phyloP scores from a whole-genome alignment of 1,140 invertebrate species.

The Papilio polyxenes region DNA sequence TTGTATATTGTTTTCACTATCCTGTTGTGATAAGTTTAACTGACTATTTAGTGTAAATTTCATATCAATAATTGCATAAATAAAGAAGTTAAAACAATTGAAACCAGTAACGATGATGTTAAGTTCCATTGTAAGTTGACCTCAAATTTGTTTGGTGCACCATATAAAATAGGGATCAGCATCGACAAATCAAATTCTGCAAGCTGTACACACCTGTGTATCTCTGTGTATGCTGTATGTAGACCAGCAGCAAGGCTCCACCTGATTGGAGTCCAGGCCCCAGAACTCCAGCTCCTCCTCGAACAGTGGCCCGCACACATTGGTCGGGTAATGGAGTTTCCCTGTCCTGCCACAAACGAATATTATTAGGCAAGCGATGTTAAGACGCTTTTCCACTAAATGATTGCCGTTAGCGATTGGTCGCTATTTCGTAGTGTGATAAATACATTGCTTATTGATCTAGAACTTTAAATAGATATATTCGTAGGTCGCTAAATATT shows the following conservation, averaged over 20 bases:
- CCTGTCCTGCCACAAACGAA: conserved; percentile 86
- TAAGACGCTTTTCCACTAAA: background rate
- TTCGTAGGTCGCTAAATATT: too few relatives aligned
- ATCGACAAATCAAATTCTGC: background rate
- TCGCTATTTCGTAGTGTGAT: too few relatives aligned
- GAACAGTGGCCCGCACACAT: conserved; percentile 98
- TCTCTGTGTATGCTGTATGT: conserved; percentile 95
- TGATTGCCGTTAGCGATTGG: too few relatives aligned
- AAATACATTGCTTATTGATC: too few relatives aligned
- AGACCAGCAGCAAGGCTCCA: conserved; percentile 99
- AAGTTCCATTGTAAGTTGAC: background rate
- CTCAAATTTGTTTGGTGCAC: background rate
- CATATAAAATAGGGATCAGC: background rate
- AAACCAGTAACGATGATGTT: background rate
- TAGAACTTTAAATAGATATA: too few relatives aligned
- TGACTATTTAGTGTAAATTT: background rate
- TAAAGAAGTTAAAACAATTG: background rate
- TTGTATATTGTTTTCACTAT: background rate
- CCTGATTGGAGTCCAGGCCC: conserved; percentile 96
- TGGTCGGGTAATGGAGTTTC: conserved; percentile 98
- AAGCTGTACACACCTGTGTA: conserved; percentile 83
- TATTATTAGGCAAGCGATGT: conserved; percentile 82
- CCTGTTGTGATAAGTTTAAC: background rate
- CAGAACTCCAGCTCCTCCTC: conserved; percentile 98
- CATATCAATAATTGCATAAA: background rate